Evolutionary conservation across 2,888 invertebrate species (phyloP).

Genomic region (Caenorhabditis wallacei): DNA sequence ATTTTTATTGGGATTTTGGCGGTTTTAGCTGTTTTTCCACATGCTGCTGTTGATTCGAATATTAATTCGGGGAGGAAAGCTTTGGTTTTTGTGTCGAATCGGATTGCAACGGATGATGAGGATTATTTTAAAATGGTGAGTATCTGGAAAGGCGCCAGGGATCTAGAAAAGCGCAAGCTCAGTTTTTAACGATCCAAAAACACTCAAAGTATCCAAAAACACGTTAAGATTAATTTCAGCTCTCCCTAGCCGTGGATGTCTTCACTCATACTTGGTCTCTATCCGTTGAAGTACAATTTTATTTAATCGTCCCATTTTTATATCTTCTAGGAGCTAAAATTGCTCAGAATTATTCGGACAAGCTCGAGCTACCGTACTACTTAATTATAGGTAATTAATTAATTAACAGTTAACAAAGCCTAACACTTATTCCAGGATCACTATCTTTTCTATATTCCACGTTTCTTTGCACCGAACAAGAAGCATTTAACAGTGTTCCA

Average conservation of each 20-base stretch:
- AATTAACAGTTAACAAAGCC: neutral
- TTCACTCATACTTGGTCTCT: constrained; percentile 6
- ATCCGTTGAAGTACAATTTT: neutral
- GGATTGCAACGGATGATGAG: neutral
- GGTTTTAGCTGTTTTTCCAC: neutral
- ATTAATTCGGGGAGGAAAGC: neutral
- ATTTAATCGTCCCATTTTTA: constrained; percentile 4
- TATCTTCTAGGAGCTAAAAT: neutral
- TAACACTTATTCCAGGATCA: neutral
- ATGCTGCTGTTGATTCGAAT: neutral
- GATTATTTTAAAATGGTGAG: neutral
- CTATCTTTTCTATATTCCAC: neutral
- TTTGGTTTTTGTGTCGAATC: neutral
- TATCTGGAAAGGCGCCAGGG: neutral
- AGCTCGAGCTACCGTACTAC: too few relatives aligned
- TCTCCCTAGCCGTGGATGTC: neutral
- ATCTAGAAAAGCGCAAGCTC: neutral
- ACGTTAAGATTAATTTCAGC: too few relatives aligned
- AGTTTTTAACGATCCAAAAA: too few relatives aligned
- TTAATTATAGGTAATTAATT: too few relatives aligned
- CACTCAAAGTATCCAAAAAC: too few relatives aligned
- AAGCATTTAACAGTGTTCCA: constrained; percentile 19
- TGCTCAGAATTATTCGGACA: neutral
- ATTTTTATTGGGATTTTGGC: neutral
- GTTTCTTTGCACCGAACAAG: neutral